Percentiles rank a stretch among this genome's conserved stretches.
These are phyloP conservation scores for Pica pica DNA, from an alignment of 2,113 vertebrate genomes.

Conservation along the genomic window DNA sequence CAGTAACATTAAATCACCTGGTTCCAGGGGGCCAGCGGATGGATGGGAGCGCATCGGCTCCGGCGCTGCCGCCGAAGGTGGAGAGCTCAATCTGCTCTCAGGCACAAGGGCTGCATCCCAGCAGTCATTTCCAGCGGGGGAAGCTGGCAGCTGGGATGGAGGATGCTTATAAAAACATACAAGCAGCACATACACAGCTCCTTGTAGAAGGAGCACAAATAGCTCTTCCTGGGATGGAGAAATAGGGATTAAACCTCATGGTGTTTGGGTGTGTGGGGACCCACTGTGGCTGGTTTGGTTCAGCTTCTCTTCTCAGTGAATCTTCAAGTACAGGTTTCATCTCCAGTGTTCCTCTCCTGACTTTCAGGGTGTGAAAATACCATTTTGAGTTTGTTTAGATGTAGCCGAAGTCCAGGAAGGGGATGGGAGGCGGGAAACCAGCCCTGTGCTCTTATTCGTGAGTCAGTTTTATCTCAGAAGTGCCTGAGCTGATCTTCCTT, in stretches of 20 bases:
- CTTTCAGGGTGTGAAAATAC: not conserved
- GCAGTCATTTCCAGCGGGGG: not conserved
- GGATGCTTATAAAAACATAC: not conserved
- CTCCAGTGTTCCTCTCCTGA: not conserved
- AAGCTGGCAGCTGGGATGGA: not conserved
- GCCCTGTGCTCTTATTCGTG: not conserved
- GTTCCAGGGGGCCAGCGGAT: not conserved
- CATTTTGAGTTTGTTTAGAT: not conserved
- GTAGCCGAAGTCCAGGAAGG: not conserved
- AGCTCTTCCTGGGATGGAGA: not conserved
- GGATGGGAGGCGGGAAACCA: not conserved
- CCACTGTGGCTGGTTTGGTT: fast-evolving
- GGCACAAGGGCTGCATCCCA: not conserved
- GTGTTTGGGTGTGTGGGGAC: not conserved
- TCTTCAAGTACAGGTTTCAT: not conserved
- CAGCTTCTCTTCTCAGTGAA: not conserved
- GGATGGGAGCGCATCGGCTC: constrained; percentile 11
- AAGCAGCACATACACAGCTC: not conserved
- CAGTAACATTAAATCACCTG: constrained; percentile 74
- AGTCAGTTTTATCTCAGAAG: not conserved
- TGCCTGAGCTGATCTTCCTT: not conserved
- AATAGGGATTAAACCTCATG: fast-evolving
- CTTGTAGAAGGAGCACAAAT: not conserved
- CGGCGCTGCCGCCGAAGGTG: not conserved
- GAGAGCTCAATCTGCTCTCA: constrained; percentile 6